phyloP scores from a whole-genome alignment of 2,113 vertebrate species.

The Protobothrops mucrosquamatus region DNA sequence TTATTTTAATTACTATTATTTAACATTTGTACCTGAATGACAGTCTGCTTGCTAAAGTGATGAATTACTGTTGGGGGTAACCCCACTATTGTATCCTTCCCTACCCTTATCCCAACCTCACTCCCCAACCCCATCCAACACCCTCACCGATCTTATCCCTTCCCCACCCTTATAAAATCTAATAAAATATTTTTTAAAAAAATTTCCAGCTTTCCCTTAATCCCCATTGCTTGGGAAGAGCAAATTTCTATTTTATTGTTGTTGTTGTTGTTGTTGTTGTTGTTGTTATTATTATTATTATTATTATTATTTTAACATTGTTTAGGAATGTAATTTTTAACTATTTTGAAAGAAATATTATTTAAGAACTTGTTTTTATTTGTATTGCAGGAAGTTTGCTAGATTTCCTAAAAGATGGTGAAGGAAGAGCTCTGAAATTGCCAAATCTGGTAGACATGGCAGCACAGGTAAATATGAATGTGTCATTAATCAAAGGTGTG shows the following conservation, averaged over 20 bases:
- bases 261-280: no score
- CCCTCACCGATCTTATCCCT: no score
- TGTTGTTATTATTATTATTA: background rate
- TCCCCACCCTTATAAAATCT: no score
- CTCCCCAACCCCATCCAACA: no score
- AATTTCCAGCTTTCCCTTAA: background rate
- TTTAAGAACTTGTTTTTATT: constrained; percentile 9
- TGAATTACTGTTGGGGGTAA: no score
- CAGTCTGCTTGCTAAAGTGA: no score
- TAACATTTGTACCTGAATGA: no score
- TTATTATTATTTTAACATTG: background rate
- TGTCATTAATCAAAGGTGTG: background rate
- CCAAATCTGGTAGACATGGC: constrained; percentile 97
- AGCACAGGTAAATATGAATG: constrained; percentile 82
- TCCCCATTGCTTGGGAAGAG: background rate
- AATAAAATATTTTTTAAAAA: no score
- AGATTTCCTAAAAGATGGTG: constrained; percentile 91
- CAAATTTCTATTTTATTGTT: background rate
- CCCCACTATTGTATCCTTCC: no score
- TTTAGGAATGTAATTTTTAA: background rate
- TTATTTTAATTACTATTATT: no score
- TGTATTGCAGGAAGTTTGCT: constrained; percentile 86
- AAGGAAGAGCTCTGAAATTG: constrained; percentile 88
- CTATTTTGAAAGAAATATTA: background rate
- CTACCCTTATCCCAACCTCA: no score